phyloP scores from a whole-genome alignment of 2,888 invertebrate species.

The Ctena decussata region DNA sequence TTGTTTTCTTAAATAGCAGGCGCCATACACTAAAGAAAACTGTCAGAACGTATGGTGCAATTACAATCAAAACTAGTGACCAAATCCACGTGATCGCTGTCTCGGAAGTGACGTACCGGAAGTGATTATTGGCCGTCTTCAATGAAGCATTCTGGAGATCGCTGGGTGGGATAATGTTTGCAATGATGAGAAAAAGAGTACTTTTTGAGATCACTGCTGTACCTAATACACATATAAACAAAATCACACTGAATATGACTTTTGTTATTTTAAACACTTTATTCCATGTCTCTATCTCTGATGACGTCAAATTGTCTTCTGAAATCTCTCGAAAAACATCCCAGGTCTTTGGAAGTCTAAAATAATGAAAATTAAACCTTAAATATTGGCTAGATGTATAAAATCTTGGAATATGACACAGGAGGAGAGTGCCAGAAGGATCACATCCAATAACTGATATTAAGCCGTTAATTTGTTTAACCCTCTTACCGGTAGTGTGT shows the following conservation, averaged over 20 bases:
- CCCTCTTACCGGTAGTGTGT: too few relatives aligned
- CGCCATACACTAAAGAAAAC: slow-evolving; percentile 59
- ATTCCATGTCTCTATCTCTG: slow-evolving; percentile 70
- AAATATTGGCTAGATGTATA: too few relatives aligned
- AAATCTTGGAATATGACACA: too few relatives aligned
- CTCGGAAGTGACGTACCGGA: slow-evolving; percentile 44
- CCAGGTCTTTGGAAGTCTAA: slow-evolving; percentile 43
- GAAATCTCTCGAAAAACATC: slow-evolving; percentile 69
- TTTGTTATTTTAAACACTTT: slow-evolving; percentile 69
- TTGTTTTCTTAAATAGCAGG: slow-evolving; percentile 69
- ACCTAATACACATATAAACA: slow-evolving; percentile 69
- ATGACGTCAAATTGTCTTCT: slow-evolving; percentile 60
- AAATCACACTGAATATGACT: slow-evolving; percentile 59
- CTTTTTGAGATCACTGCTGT: slow-evolving; percentile 68
- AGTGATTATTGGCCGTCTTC: slow-evolving; percentile 48
- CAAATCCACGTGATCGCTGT: slow-evolving; percentile 71
- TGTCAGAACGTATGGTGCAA: slow-evolving; percentile 71
- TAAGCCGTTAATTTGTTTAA: too few relatives aligned
- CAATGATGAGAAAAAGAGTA: slow-evolving; percentile 66
- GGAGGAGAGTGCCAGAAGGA: too few relatives aligned
- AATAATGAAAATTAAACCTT: too few relatives aligned
- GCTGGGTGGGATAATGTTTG: slow-evolving; percentile 65
- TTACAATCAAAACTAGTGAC: slow-evolving; percentile 69
- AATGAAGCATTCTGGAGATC: slow-evolving; percentile 32
- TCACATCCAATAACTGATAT: too few relatives aligned